A percentile compares a stretch with the other conserved stretches of the same genome.
Conservation (phyloP, 2,113 vertebrate species). For the Dicentrarchus labrax region DNA sequence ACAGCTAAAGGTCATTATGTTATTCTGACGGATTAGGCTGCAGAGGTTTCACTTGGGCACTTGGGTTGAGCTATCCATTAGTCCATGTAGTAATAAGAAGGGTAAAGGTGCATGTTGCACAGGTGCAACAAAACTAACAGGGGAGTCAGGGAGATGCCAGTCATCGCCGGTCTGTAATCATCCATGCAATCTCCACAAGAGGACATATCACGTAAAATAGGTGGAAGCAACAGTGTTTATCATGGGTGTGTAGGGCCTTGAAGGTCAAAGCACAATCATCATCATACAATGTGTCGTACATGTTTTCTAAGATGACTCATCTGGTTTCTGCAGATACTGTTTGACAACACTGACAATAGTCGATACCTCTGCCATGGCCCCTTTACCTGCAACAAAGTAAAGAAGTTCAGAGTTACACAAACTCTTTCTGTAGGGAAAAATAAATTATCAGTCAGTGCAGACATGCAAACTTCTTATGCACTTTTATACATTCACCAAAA, state of each 20-base stretch:
- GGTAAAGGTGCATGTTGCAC: neutral
- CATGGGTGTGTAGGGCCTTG: conserved; percentile 3
- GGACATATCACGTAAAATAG: neutral
- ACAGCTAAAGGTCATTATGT: neutral
- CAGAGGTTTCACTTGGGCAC: neutral
- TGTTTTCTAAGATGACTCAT: conserved; percentile 50
- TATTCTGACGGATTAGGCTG: neutral
- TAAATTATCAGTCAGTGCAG: no score
- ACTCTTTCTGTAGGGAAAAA: no score
- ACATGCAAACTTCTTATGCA: neutral
- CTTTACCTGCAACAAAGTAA: conserved; percentile 85
- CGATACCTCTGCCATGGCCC: conserved; percentile 95
- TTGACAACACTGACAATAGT: conserved; percentile 88
- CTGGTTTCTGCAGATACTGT: conserved; percentile 70
- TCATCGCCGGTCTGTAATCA: neutral
- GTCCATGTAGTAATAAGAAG: neutral
- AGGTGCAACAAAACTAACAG: conserved; percentile 9
- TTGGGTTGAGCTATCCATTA: no score
- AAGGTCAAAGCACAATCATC: no score
- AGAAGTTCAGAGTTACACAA: conserved; percentile 2
- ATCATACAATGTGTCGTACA: neutral
- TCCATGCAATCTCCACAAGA: neutral
- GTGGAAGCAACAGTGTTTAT: conserved; percentile 1
- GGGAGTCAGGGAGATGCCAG: neutral
- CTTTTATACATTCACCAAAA: no score